A percentile compares a stretch with the other conserved stretches of the same genome.
phyloP scores from a whole-genome alignment of 1,140 invertebrate species.

The Akabosia matsudoensis region DNA sequence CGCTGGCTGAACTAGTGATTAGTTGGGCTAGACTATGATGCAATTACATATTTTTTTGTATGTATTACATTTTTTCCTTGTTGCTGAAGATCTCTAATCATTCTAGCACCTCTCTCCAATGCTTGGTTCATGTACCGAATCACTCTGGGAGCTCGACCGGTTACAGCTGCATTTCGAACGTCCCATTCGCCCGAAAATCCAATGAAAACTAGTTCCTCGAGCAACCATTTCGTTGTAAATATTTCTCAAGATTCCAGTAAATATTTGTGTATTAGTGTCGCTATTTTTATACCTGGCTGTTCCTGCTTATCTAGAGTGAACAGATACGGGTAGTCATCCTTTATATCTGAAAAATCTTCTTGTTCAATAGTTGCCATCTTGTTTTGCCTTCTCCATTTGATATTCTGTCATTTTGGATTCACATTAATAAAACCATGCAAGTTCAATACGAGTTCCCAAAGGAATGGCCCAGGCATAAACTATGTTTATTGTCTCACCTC shows the following conservation, averaged over 20 bases:
- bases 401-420: not conserved
- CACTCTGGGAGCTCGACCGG: not conserved
- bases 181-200: not conserved
- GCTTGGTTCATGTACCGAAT: constrained; percentile 5
- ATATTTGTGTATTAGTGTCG: not conserved
- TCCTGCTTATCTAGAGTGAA: constrained; percentile 15
- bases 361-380: not conserved
- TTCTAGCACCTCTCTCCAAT: not conserved
- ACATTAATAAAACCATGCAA: not conserved
- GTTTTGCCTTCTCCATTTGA: constrained; percentile 10
- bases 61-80: constrained; percentile 14
- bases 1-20: no score
- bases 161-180: not conserved
- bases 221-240: no score
- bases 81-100: not conserved
- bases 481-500: not conserved
- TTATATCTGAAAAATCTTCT: not conserved
- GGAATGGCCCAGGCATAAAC: not conserved
- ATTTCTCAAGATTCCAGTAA: not conserved
- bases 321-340: not conserved
- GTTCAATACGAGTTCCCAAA: not conserved
- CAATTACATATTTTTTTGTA: not conserved
- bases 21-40: no score
- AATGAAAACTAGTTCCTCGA: not conserved
- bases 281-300: not conserved